Conservation (phyloP, 2,888 invertebrate species). For the Cheiracanthium punctorium region DNA sequence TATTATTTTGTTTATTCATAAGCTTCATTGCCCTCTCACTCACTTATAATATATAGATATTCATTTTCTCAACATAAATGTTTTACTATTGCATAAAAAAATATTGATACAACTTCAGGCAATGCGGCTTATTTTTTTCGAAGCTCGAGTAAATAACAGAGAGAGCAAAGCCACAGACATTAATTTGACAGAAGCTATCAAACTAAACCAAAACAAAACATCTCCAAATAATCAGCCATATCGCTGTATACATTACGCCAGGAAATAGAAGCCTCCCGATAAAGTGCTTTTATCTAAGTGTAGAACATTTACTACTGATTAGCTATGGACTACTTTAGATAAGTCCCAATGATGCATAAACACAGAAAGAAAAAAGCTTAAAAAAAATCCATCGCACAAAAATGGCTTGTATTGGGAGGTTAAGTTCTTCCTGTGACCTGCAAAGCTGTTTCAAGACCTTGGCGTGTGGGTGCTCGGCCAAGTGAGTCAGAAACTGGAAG, state of each 20-base stretch:
- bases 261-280: not conserved
- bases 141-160: too few relatives aligned
- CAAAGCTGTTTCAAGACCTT: not conserved
- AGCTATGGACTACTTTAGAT: not conserved
- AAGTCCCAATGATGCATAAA: not conserved
- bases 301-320: not conserved
- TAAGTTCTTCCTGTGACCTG: not conserved
- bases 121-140: too few relatives aligned
- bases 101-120: too few relatives aligned
- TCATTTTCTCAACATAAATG: too few relatives aligned
- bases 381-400: not conserved
- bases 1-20: too few relatives aligned
- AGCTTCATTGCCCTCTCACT: too few relatives aligned
- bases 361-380: not conserved
- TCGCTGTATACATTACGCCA: not conserved
- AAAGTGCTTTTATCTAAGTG: not conserved
- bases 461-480: not conserved
- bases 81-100: too few relatives aligned
- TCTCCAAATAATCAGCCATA: not conserved
- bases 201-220: not conserved
- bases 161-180: too few relatives aligned
- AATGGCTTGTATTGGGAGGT: not conserved
- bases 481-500: not conserved
- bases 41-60: too few relatives aligned
- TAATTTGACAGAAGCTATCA: not conserved